phyloP scores from a whole-genome alignment of 2,888 invertebrate genomes.

The Meghimatium bilineatum region DNA sequence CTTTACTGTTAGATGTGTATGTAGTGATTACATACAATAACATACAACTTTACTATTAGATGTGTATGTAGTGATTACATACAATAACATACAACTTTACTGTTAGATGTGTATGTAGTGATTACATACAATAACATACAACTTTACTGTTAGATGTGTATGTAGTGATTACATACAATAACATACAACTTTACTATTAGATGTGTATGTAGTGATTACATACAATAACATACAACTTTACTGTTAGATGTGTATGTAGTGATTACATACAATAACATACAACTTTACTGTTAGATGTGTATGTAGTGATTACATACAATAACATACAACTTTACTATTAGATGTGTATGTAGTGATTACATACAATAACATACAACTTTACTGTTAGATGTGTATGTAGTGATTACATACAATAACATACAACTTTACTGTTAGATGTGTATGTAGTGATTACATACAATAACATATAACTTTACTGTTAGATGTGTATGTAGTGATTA shows the following conservation, averaged over 20 bases:
- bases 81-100: too few species aligned
- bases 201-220: not conserved
- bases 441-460: not conserved
- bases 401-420: not conserved
- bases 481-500: too few species aligned
- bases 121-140: not conserved
- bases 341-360: not conserved
- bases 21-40: not conserved
- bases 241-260: not conserved
- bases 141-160: too few species aligned
- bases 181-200: too few species aligned
- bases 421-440: too few species aligned
- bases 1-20: too few species aligned
- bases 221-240: too few species aligned
- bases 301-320: not conserved
- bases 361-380: not conserved
- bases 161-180: not conserved
- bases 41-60: too few species aligned
- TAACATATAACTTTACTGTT: too few species aligned
- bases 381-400: too few species aligned
- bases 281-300: too few species aligned
- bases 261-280: not conserved
- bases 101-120: not conserved
- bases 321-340: too few species aligned
- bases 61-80: not conserved